Evolutionary conservation across 2,113 vertebrate genomes (phyloP).

Genomic region (Stercorarius parasiticus): DNA sequence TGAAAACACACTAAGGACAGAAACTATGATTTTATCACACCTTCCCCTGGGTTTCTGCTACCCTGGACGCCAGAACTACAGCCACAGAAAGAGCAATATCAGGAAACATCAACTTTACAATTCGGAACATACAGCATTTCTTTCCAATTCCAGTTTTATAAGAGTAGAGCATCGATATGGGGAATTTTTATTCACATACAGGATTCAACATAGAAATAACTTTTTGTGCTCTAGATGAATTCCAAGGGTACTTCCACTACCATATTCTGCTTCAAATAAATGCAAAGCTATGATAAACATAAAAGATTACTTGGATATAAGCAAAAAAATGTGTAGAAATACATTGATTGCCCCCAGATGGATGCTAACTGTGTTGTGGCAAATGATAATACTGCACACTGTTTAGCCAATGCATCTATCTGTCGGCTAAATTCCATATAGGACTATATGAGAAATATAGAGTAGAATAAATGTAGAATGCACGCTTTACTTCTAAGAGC

Average conservation of each 20-base stretch:
- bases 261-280: not conserved
- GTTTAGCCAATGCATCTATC: not conserved
- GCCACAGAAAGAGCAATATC: constrained; percentile 9
- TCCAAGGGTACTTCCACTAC: not conserved
- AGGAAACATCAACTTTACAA: constrained; percentile 4
- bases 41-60: not conserved
- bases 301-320: not conserved
- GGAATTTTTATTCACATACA: not conserved
- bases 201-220: not conserved
- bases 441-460: not conserved
- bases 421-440: not conserved
- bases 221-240: constrained; percentile 8
- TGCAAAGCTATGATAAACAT: not conserved
- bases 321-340: not conserved
- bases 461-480: not conserved
- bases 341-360: not conserved
- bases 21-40: constrained; percentile 10
- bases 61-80: constrained; percentile 1
- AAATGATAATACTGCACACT: not conserved
- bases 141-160: constrained; percentile 24
- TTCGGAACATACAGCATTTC: not conserved
- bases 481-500: not conserved
- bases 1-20: constrained; percentile 27
- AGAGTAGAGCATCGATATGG: not conserved
- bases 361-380: not conserved